These are phyloP conservation scores for Clarias pachynema DNA, from an alignment of 2,797 vertebrate species.

Conservation along the genomic window DNA sequence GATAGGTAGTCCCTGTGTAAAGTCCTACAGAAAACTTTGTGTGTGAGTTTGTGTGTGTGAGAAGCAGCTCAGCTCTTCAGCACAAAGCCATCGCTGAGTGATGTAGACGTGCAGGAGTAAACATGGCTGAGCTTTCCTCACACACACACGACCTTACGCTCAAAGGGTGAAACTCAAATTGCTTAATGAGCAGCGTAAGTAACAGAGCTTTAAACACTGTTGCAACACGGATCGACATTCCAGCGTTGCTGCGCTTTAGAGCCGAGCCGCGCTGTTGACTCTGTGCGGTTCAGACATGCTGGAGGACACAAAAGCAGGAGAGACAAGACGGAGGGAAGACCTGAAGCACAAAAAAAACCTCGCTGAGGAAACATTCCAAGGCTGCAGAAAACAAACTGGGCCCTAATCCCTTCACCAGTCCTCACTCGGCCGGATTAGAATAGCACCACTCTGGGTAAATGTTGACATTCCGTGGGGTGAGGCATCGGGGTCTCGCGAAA, in stretches of 20 bases:
- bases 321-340: slow-evolving; percentile 50
- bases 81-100: slow-evolving; percentile 56
- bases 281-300: slow-evolving; percentile 54
- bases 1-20: background rate
- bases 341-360: slow-evolving; percentile 53
- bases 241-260: slow-evolving; percentile 48
- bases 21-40: background rate
- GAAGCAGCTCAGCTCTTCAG: slow-evolving; percentile 33
- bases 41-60: background rate
- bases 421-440: slow-evolving; percentile 58
- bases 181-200: slow-evolving; percentile 58
- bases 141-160: slow-evolving; percentile 46
- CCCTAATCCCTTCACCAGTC: slow-evolving; percentile 56
- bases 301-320: slow-evolving; percentile 55
- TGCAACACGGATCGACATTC: slow-evolving; percentile 60
- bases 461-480: slow-evolving; percentile 56
- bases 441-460: slow-evolving; percentile 55
- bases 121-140: slow-evolving; percentile 26
- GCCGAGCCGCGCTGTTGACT: slow-evolving; percentile 53
- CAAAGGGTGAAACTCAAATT: slow-evolving; percentile 49
- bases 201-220: slow-evolving; percentile 52
- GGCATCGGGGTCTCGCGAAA: slow-evolving; percentile 49
- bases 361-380: slow-evolving; percentile 56
- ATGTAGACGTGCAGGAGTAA: slow-evolving; percentile 51
- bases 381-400: slow-evolving; percentile 56